Conservation (phyloP, 2,797 vertebrate genomes). For the Enteromius trimaculatus region DNA sequence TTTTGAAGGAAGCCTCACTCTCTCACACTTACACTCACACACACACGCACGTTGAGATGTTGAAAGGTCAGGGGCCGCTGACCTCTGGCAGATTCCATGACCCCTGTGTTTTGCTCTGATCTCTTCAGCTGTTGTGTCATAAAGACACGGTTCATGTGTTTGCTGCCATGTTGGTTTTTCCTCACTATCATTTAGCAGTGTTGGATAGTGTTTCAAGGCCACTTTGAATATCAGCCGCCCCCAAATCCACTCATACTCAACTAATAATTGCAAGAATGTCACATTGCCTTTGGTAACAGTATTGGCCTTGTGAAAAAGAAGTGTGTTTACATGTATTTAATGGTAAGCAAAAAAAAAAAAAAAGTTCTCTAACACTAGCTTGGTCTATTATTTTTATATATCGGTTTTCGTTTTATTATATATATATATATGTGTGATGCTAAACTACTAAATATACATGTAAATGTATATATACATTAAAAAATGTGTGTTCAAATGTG, state of each 20-base stretch:
- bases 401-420: too few relatives aligned
- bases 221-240: slow-evolving; percentile 19
- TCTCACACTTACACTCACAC: neutral
- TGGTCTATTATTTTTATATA: too few relatives aligned
- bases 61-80: slow-evolving; percentile 48
- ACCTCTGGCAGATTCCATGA: slow-evolving; percentile 61
- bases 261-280: slow-evolving; percentile 1
- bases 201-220: slow-evolving; percentile 42
- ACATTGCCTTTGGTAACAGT: neutral
- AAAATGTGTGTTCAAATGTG: too few relatives aligned
- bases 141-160: slow-evolving; percentile 60
- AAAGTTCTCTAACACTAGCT: too few relatives aligned
- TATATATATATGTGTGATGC: too few relatives aligned
- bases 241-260: neutral
- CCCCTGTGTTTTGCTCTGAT: slow-evolving; percentile 61
- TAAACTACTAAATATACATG: too few relatives aligned
- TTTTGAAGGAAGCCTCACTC: slow-evolving; percentile 1
- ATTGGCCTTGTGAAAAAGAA: neutral
- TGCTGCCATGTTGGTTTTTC: slow-evolving; percentile 37
- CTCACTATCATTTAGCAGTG: slow-evolving; percentile 13
- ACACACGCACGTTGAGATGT: neutral
- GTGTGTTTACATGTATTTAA: neutral
- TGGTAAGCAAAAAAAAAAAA: neutral
- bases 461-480: too few relatives aligned
- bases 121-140: slow-evolving; percentile 70